phyloP scores from a whole-genome alignment of 2,797 vertebrate species.

The Gephyroberyx darwinii region DNA sequence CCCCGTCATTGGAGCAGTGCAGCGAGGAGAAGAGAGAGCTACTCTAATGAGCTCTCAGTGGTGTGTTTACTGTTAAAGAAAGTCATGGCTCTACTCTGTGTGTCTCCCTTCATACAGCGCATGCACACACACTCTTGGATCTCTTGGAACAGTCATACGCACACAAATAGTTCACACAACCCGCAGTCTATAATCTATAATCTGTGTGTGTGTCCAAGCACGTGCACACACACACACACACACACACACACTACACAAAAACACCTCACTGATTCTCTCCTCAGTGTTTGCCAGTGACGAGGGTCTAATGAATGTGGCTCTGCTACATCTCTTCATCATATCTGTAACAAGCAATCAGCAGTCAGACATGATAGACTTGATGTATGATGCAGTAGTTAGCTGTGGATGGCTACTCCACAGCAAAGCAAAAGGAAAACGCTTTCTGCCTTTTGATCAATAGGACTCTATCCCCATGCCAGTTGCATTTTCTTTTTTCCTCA shows the following conservation, averaged over 20 bases:
- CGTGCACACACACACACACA: background rate
- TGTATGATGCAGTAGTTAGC: slow-evolving; percentile 47
- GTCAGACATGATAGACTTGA: slow-evolving; percentile 65
- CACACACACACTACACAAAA: slow-evolving; percentile 24
- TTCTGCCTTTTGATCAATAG: slow-evolving; percentile 46
- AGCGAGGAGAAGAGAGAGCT: slow-evolving; percentile 61
- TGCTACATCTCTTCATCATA: slow-evolving; percentile 69
- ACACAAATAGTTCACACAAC: slow-evolving; percentile 23
- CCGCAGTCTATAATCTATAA: slow-evolving; percentile 30
- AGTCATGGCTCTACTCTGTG: slow-evolving; percentile 72
- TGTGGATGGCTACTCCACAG: slow-evolving; percentile 38
- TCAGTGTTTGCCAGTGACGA: slow-evolving; percentile 58
- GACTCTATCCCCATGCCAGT: slow-evolving; percentile 43
- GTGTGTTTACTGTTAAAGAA: slow-evolving; percentile 80
- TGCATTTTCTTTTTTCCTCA: slow-evolving; percentile 30
- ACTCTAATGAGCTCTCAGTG: slow-evolving; percentile 80
- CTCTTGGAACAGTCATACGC: slow-evolving; percentile 13
- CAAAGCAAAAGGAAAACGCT: slow-evolving; percentile 26
- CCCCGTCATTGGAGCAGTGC: slow-evolving; percentile 68
- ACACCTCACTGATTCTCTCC: slow-evolving; percentile 56
- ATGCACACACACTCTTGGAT: slow-evolving; percentile 35
- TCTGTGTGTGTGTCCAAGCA: background rate
- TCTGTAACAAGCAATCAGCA: slow-evolving; percentile 69
- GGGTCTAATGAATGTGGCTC: slow-evolving; percentile 71
- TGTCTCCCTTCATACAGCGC: slow-evolving; percentile 36